A percentile compares a stretch with the other conserved stretches of the same genome.
These are phyloP conservation scores for Ctenochaetus hawaiiensis DNA, from an alignment of 2,797 vertebrate genomes.

Conservation along the genomic window DNA sequence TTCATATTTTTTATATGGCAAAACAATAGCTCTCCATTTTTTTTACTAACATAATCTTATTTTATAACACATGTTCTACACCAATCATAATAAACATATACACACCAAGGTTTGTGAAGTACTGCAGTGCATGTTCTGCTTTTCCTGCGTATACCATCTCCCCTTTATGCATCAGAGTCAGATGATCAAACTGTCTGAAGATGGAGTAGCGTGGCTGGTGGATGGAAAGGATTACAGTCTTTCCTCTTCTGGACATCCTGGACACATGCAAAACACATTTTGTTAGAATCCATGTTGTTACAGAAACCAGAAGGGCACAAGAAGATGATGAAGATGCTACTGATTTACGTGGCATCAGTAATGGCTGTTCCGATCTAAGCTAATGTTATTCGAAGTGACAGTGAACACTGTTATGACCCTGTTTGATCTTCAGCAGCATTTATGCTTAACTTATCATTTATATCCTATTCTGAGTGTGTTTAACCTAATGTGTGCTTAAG, in stretches of 20 bases:
- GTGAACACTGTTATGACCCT: neutral
- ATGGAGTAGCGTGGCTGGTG: slow-evolving; percentile 89
- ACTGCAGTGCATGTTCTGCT: slow-evolving; percentile 68
- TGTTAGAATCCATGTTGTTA: neutral
- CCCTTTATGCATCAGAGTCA: slow-evolving; percentile 86
- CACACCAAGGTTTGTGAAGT: slow-evolving; percentile 83
- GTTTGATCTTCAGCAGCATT: slow-evolving; percentile 16
- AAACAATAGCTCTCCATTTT: no score
- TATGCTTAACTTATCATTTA: slow-evolving; percentile 12
- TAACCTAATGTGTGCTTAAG: no score
- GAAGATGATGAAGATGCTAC: neutral
- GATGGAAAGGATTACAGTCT: slow-evolving; percentile 88
- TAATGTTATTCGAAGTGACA: slow-evolving; percentile 16
- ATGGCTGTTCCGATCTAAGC: neutral
- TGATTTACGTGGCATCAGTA: neutral
- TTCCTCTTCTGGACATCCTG: slow-evolving; percentile 83
- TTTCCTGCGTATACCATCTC: slow-evolving; percentile 83
- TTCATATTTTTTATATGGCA: no score
- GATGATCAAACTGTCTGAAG: slow-evolving; percentile 85
- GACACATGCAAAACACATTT: slow-evolving; percentile 19
- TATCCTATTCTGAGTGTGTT: neutral
- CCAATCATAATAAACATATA: neutral
- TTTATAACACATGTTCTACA: neutral
- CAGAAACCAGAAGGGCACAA: neutral
- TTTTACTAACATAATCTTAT: no score